Percentiles rank a stretch among this genome's conserved stretches.
Evolutionary conservation across 2,113 vertebrate species (phyloP).

Genomic region (Sciurus niger): DNA sequence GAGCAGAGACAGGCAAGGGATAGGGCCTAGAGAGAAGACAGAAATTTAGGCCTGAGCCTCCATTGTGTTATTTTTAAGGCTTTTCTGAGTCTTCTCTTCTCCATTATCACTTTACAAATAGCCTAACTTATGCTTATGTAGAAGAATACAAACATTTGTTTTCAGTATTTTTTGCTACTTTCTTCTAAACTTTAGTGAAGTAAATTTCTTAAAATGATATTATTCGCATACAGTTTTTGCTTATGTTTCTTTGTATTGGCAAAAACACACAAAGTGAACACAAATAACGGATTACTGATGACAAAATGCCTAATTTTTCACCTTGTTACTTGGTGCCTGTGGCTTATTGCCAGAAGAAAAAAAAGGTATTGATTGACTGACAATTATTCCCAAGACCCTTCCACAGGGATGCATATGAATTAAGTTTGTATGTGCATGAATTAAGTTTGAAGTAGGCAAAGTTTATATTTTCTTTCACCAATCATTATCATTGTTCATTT

Average conservation of each 20-base stretch:
- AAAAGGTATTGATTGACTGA: not conserved
- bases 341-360: not conserved
- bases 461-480: constrained; percentile 10
- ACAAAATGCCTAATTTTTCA: not conserved
- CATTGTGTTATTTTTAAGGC: not conserved
- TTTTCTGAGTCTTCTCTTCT: constrained; percentile 29
- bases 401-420: not conserved
- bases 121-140: not conserved
- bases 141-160: not conserved
- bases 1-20: not conserved
- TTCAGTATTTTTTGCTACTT: not conserved
- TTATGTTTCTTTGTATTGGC: constrained; percentile 1
- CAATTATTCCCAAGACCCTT: not conserved
- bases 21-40: not conserved
- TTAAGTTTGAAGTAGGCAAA: constrained; percentile 44
- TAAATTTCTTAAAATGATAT: constrained; percentile 12
- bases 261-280: constrained; percentile 21
- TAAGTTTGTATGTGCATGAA: not conserved
- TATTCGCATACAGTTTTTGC: not conserved
- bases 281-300: not conserved
- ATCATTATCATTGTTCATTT: constrained; percentile 43
- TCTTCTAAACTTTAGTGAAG: constrained; percentile 29
- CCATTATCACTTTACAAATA: constrained; percentile 40
- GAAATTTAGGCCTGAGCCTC: not conserved
- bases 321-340: constrained; percentile 36